Evolutionary conservation across 2,888 invertebrate species (phyloP).

Genomic region (Frankliniella intonsa): DNA sequence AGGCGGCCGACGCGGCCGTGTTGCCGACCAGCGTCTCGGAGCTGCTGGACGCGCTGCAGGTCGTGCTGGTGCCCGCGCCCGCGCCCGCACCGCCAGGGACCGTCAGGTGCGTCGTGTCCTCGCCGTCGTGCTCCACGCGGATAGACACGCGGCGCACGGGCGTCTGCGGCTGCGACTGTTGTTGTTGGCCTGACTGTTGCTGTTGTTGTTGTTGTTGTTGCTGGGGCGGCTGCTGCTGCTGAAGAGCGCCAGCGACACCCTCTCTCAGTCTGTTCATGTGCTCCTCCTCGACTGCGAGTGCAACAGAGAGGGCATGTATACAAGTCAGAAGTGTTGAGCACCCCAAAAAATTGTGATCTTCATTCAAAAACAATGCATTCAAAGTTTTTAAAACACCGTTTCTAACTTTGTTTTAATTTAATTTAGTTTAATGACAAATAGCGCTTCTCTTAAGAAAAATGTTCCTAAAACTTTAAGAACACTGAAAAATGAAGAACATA

Average conservation of each 20-base stretch:
- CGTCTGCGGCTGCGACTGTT: conserved; percentile 33
- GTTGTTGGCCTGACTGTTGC: conserved; percentile 34
- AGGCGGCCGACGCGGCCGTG: conserved; percentile 48
- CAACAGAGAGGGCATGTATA: no score
- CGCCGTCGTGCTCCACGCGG: conserved; percentile 51
- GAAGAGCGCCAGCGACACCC: conserved; percentile 43
- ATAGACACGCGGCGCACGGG: conserved; percentile 44
- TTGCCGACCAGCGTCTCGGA: conserved; percentile 4
- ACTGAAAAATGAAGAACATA: no score
- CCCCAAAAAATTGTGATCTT: no score
- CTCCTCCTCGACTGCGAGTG: conserved; percentile 51
- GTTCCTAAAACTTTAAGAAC: no score
- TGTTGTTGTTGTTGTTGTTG: not conserved
- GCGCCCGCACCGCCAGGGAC: conserved; percentile 22
- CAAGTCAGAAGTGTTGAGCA: no score
- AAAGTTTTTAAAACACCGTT: no score
- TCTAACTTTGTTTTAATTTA: no score
- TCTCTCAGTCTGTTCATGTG: conserved; percentile 37
- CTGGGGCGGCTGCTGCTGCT: conserved; percentile 41
- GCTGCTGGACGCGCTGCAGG: conserved; percentile 30
- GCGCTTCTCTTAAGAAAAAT: no score
- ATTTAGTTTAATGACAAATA: no score
- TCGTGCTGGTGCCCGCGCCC: conserved; percentile 30
- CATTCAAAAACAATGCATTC: no score
- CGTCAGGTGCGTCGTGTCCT: not conserved